Percentiles rank a stretch among this genome's conserved stretches.
Conservation (phyloP, 2,888 invertebrate genomes). For the Perizoma affinitatum region DNA sequence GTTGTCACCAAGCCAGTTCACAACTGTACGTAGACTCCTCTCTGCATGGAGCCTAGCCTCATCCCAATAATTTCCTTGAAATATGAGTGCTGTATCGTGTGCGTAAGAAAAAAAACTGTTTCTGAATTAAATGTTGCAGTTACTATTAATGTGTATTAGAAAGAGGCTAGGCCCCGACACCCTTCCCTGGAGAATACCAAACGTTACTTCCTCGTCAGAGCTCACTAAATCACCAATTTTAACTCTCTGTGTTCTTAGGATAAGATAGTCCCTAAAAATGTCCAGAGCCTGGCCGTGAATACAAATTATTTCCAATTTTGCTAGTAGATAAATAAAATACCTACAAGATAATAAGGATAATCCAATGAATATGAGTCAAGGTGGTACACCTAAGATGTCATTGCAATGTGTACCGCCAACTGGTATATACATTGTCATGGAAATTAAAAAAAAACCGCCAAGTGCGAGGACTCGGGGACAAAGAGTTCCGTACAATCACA, state of each 20-base stretch:
- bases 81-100: neutral
- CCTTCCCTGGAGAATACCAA: slow-evolving; percentile 8
- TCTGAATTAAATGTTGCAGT: too few relatives aligned
- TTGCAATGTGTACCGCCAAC: too few relatives aligned
- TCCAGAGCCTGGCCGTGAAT: neutral
- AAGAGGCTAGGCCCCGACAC: slow-evolving; percentile 4
- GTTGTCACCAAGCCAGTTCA: neutral
- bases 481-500: too few relatives aligned
- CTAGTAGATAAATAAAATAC: too few relatives aligned
- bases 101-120: too few relatives aligned
- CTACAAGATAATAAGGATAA: too few relatives aligned
- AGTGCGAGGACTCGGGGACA: too few relatives aligned
- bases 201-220: neutral
- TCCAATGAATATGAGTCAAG: too few relatives aligned
- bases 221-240: neutral
- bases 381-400: too few relatives aligned
- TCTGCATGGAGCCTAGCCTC: neutral
- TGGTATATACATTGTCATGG: too few relatives aligned
- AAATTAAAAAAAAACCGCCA: too few relatives aligned
- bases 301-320: neutral
- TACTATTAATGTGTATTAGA: neutral
- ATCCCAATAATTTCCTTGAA: neutral
- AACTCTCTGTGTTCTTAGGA: slow-evolving; percentile 1
- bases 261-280: slow-evolving; percentile 4
- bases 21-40: neutral